These are phyloP conservation scores for Eidolon dupreanum DNA, from an alignment of 2,797 vertebrate genomes.

Conservation along the genomic window DNA sequence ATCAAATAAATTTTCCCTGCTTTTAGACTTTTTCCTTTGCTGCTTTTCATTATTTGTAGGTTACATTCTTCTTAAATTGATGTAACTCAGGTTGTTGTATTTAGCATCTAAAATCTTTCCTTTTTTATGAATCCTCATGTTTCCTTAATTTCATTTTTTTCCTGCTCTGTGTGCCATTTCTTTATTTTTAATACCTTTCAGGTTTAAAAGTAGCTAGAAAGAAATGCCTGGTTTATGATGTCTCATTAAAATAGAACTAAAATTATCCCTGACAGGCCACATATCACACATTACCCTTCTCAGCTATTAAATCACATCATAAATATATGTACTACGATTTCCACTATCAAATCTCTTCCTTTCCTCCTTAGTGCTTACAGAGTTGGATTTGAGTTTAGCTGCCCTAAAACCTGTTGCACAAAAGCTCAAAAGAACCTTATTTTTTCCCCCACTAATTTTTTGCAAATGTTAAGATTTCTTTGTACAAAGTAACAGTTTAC, in stretches of 20 bases:
- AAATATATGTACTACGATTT: background rate
- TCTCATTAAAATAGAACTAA: constrained; percentile 35
- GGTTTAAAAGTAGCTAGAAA: background rate
- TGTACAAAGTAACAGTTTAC: background rate
- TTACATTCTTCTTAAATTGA: background rate
- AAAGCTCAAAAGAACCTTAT: background rate
- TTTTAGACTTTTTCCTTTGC: background rate
- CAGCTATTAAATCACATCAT: background rate
- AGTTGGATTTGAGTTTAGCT: background rate
- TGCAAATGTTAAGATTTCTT: constrained; percentile 22
- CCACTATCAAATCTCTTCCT: background rate
- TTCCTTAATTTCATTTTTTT: background rate
- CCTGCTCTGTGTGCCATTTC: background rate
- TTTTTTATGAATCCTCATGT: background rate
- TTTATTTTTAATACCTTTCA: background rate
- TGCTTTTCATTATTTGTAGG: background rate
- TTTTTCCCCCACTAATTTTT: constrained; percentile 26
- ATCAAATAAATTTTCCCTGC: background rate
- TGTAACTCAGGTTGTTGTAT: background rate
- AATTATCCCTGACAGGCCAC: background rate
- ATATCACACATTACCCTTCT: background rate
- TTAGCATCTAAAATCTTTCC: constrained; percentile 5
- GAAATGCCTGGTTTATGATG: background rate
- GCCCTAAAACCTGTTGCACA: background rate
- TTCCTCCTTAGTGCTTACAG: background rate